These are phyloP conservation scores for Paedocypris micromegethes DNA, from an alignment of 2,797 vertebrate genomes.

Conservation along the genomic window DNA sequence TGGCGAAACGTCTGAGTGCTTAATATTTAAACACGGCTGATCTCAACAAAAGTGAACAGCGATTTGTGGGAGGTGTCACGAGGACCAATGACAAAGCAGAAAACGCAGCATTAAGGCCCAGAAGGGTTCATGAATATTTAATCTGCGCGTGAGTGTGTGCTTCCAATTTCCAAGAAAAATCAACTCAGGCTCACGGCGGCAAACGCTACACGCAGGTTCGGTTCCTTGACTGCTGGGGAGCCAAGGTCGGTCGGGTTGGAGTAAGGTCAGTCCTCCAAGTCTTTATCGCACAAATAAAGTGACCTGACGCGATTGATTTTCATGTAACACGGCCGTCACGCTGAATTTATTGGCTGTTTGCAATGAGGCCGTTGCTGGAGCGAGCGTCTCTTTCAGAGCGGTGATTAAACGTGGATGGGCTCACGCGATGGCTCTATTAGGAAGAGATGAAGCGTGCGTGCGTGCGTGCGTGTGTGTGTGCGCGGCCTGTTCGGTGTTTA, in stretches of 20 bases:
- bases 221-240: background rate
- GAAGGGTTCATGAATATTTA: constrained; percentile 39
- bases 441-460: constrained; percentile 12
- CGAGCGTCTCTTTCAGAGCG: background rate
- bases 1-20: too few relatives aligned
- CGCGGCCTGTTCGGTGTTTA: constrained; percentile 54
- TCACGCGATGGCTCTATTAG: constrained; percentile 17
- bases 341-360: background rate
- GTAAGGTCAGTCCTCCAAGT: background rate
- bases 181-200: background rate
- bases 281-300: background rate
- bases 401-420: constrained; percentile 30
- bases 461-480: background rate
- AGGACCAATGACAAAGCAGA: constrained; percentile 10
- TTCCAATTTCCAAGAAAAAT: constrained; percentile 38
- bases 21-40: constrained; percentile 1
- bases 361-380: constrained; percentile 5
- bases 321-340: background rate
- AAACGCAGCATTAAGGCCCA: background rate
- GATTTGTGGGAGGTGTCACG: background rate
- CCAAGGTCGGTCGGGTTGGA: too few relatives aligned
- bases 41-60: background rate
- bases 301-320: background rate
- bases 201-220: background rate
- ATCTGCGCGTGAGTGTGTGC: constrained; percentile 20